Evolutionary conservation across 2,797 vertebrate genomes (phyloP), one percentile per base, ranked within the genome.

Genomic region (Crocodylus rhombifer): DNA sequence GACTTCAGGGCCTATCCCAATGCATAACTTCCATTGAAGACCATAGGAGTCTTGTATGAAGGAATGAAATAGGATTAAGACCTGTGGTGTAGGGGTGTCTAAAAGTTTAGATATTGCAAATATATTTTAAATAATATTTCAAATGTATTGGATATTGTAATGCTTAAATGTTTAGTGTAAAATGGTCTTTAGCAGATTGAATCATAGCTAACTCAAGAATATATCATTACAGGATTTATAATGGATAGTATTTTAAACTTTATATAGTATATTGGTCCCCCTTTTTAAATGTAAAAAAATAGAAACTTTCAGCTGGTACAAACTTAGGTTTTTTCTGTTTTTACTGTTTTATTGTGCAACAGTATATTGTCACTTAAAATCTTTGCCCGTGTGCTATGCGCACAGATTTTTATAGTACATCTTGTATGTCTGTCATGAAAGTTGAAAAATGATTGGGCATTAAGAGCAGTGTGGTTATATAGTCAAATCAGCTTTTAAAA

Each of bases 161-260:
- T 92, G 82, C 88, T 95, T 89, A 88, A 95, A 84, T 92, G 88
- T 1, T 0, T 88, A 28, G 17, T 80, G 23, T 30, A 93, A 80
- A 78, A 21, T 89, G 21, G 76, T 87, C 51, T 76, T 80, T 94
- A 88, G 82, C 71, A 95, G 90, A 96, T 74, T 63, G 42, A 94
- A 86, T 86, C 4, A 55, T 92, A n/a, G 88, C 88, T 95, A 95
- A 96, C 94, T 96, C 95, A 92, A 96, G 96, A 94, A 82, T 93
- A 21, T 75, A 56, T 16, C 25, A 78, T 21, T 84, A 65, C 64
- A 61, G 20, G 69, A 75, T 63, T 78, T 25, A n/a, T 28, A 73
- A 67, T 57, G 51, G 76, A 71, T 87, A 0, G 84, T 91, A 67
- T 88, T 93, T 95, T 96, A 95, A 95, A 95, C 82, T 95, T 95